Evolutionary conservation across 2,888 invertebrate genomes (phyloP), one percentile per base, ranked within the genome.

Genomic region (Hartigia nigra): DNA sequence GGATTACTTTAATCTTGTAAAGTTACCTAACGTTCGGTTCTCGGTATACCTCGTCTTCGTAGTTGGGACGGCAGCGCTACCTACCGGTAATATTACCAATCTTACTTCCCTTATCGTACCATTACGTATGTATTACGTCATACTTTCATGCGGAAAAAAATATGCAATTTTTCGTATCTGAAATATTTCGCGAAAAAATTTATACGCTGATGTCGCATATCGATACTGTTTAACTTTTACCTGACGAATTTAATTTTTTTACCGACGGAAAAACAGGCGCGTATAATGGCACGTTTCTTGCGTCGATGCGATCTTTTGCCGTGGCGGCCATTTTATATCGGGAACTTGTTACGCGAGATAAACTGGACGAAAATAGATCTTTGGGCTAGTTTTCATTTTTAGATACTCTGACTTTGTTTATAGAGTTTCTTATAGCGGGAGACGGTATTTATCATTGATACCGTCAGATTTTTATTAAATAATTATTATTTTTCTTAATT

Each of bases 1-100:
- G 70, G 70, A 70, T 70, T 70, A 70, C 70, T 31, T 70, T 70
- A 70, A 70, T 70, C 70, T 70, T 70, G 70, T 70, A 31, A 70
- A 70, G 70, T 70, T 70, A 70, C 31, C 31, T 32, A 32, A 31
- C 69, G 69, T 31, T 69, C 69, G 9, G 23, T 35, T 35, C 31
- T 12, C 31, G 69, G 69, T 12, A 31, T 69, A 12, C 70, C 70
- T 32, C 31, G 31, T 70, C 31, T n/a, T 1, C 31, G 12, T 70
- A 5, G 70, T 31, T 70, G 32, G 12, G 70, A 32, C 31, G 31
- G 31, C 31, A 32, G 70, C 31, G 70, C 70, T 31, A 70, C 9
- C 70, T 39, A 4, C 39, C 39, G 14, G 39, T 39, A 39, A 39
- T 12, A 39, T 39, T 39, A 39, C 39, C 12, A 39, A 39, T 4